Evolutionary conservation across 2,797 vertebrate species (phyloP).

Genomic region (Morus bassanus): DNA sequence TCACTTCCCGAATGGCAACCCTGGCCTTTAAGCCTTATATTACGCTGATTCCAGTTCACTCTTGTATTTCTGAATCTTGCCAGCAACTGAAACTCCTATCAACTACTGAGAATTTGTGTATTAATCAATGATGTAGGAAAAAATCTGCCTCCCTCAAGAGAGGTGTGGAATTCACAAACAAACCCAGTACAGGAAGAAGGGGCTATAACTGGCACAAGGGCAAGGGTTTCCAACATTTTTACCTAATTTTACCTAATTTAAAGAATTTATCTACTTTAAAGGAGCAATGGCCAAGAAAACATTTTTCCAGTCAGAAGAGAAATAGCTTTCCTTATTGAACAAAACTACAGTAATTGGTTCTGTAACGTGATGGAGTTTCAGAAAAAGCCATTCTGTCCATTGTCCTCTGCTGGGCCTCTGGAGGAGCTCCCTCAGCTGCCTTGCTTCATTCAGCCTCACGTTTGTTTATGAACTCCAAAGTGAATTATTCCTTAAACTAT

Average conservation of each 20-base stretch:
- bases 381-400: neutral
- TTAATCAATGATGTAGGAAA: neutral
- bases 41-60: neutral
- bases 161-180: neutral
- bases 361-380: rapidly evolving
- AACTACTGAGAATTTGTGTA: neutral
- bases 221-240: neutral
- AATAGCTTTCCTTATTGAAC: neutral
- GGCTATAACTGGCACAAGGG: neutral
- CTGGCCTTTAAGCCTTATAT: neutral
- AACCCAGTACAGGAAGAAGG: neutral
- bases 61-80: neutral
- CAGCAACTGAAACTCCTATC: neutral
- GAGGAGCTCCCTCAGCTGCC: neutral
- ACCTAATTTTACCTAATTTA: neutral
- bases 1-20: neutral
- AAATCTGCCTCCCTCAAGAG: neutral
- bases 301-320: neutral
- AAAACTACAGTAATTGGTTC: neutral
- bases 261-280: neutral
- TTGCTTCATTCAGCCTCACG: neutral
- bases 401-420: neutral
- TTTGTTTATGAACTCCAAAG: neutral
- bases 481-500: neutral
- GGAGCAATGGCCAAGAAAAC: neutral